phyloP scores from a whole-genome alignment of 2,888 invertebrate genomes.

The Morinoia aosen region DNA sequence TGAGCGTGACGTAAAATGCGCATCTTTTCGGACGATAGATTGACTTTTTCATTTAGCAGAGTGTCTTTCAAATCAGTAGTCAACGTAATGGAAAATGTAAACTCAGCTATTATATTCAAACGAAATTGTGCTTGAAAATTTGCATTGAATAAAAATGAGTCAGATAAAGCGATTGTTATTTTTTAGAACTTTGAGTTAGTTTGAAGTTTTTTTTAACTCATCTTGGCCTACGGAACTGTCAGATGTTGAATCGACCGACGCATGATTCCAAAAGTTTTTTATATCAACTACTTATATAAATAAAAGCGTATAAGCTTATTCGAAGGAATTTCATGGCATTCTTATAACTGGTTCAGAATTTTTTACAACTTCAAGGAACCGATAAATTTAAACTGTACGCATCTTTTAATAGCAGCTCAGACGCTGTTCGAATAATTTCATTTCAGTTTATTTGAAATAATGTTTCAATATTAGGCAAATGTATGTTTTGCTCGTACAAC shows the following conservation, averaged over 20 bases:
- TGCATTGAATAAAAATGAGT: not conserved
- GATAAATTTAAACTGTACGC: no score
- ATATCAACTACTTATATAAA: not conserved
- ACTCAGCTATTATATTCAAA: not conserved
- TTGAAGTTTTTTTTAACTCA: not conserved
- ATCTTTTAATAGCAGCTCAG: no score
- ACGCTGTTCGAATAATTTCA: no score
- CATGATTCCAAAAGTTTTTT: not conserved
- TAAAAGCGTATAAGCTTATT: not conserved
- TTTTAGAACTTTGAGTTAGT: not conserved
- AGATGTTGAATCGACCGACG: not conserved
- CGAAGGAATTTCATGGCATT: no score
- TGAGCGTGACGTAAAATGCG: no score
- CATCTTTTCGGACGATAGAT: no score
- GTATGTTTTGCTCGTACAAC: no score
- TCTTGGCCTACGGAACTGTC: not conserved
- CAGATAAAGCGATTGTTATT: not conserved
- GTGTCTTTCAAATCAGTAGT: not conserved
- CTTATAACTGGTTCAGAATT: no score
- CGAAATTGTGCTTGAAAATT: not conserved
- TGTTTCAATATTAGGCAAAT: no score
- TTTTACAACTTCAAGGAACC: no score
- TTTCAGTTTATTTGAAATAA: no score
- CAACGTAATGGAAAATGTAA: not conserved
- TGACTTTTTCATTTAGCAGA: no score